These are phyloP conservation scores for Eufriesea mexicana DNA, from an alignment of 1,140 invertebrate genomes.

Conservation along the genomic window DNA sequence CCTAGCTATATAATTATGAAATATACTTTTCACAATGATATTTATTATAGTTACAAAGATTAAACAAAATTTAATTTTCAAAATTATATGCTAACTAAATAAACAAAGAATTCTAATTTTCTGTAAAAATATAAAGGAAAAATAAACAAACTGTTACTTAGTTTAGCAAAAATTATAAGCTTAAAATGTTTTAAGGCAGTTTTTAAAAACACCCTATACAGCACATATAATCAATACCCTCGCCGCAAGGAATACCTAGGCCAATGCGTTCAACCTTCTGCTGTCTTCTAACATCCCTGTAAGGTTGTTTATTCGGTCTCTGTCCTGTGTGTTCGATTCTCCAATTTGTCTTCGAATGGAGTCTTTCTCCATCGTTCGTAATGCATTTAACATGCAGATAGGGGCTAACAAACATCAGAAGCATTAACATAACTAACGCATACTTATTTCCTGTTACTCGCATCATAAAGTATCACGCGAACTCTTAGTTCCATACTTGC, in stretches of 20 bases:
- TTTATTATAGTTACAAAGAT: too few species aligned
- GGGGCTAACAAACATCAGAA: background rate
- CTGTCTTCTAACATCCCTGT: conserved; percentile 62
- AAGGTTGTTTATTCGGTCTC: conserved; percentile 71
- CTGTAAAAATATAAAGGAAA: too few species aligned
- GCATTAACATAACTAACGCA: conserved; percentile 49
- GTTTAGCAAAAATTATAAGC: too few species aligned
- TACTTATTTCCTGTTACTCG: conserved; percentile 62
- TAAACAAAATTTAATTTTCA: too few species aligned
- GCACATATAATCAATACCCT: conserved; percentile 20
- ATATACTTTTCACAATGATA: too few species aligned
- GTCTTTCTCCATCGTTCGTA: background rate
- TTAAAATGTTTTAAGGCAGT: too few species aligned
- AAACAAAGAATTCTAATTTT: too few species aligned
- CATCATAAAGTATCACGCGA: conserved; percentile 16
- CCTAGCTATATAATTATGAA: too few species aligned
- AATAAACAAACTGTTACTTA: too few species aligned
- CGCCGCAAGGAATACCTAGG: background rate
- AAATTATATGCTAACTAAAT: too few species aligned
- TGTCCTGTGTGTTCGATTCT: conserved; percentile 62
- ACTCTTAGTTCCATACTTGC: conserved; percentile 53
- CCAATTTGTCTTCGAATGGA: conserved; percentile 18
- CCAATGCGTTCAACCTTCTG: conserved; percentile 63
- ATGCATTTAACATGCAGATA: too few species aligned
- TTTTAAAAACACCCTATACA: background rate